These are phyloP conservation scores for Chloroceryle amazona DNA, from an alignment of 2,797 vertebrate species.

Conservation along the genomic window DNA sequence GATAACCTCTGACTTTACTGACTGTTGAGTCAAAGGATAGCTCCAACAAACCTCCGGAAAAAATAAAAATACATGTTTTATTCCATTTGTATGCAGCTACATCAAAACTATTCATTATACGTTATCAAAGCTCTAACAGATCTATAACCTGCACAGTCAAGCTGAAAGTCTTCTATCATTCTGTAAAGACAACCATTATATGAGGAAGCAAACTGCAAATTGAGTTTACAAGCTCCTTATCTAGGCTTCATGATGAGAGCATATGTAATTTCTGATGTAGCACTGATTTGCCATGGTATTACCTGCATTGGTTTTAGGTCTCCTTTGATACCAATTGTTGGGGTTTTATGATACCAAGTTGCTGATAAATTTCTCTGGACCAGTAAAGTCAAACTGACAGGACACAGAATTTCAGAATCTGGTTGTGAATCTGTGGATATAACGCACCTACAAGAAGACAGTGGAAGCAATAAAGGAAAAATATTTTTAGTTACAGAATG, in stretches of 20 bases:
- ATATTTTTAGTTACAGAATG: background rate
- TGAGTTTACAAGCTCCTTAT: background rate
- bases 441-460: constrained; percentile 72
- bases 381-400: constrained; percentile 90
- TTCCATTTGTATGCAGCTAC: background rate
- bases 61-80: background rate
- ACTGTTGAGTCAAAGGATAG: background rate
- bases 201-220: background rate
- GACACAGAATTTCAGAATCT: constrained; percentile 88
- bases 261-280: background rate
- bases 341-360: constrained; percentile 89
- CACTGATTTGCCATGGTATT: background rate
- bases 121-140: background rate
- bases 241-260: background rate
- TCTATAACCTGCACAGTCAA: background rate
- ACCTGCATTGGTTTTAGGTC: constrained; percentile 96
- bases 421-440: constrained; percentile 64
- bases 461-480: background rate
- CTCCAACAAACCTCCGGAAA: background rate
- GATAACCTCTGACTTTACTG: background rate
- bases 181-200: background rate
- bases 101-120: background rate
- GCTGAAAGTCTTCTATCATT: background rate
- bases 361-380: constrained; percentile 93
- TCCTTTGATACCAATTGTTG: constrained; percentile 89